phyloP scores from a whole-genome alignment of 2,113 vertebrate species.

The Chaetops frenatus region DNA sequence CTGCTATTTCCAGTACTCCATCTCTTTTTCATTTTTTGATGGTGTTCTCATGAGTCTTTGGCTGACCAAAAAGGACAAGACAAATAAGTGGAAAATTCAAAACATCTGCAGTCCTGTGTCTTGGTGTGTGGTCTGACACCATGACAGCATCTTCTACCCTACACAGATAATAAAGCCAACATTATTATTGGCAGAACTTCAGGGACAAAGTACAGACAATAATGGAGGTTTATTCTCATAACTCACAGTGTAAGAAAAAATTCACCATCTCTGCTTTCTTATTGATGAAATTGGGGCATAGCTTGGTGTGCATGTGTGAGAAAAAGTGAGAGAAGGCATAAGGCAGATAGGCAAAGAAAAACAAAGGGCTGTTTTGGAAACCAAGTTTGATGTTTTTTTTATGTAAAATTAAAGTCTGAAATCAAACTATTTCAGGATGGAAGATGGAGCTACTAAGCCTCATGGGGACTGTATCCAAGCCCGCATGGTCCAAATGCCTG shows the following conservation, averaged over 20 bases:
- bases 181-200: slow-evolving; percentile 13
- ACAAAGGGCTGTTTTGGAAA: neutral
- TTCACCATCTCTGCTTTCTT: neutral
- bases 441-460: neutral
- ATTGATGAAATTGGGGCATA: neutral
- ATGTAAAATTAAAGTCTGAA: neutral
- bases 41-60: neutral
- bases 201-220: neutral
- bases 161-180: neutral
- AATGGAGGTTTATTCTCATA: neutral
- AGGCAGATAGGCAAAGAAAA: neutral
- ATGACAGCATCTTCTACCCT: neutral
- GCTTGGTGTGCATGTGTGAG: neutral
- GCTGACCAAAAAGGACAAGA: slow-evolving; percentile 13
- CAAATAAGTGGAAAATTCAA: slow-evolving; percentile 34
- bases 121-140: slow-evolving; percentile 31
- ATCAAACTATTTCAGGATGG: neutral
- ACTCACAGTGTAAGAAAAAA: neutral
- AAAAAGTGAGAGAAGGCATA: neutral
- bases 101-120: neutral
- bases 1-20: neutral
- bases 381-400: rapidly evolving
- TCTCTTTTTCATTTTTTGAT: neutral
- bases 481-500: neutral
- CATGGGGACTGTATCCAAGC: neutral